A percentile compares a stretch with the other conserved stretches of the same genome.
Evolutionary conservation across 2,113 vertebrate genomes (phyloP).

Genomic region (Sterrhoptilus dennistouni): DNA sequence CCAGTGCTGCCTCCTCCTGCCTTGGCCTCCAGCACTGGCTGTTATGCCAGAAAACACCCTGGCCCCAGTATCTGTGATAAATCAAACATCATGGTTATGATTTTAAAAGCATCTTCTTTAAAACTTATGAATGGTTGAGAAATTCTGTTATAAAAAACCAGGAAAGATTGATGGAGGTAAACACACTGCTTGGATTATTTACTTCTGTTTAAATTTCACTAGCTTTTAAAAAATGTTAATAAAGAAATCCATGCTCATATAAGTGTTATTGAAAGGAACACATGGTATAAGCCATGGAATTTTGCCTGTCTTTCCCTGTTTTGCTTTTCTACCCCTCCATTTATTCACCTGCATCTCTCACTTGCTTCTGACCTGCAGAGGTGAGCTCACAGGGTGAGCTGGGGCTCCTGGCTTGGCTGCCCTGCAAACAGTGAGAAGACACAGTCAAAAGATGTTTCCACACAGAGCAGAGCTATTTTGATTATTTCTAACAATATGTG

Average conservation of each 20-base stretch:
- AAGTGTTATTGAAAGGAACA: neutral
- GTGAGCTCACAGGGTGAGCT: neutral
- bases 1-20: neutral
- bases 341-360: neutral
- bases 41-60: neutral
- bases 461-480: neutral
- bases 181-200: neutral
- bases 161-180: neutral
- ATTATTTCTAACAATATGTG: neutral
- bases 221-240: neutral
- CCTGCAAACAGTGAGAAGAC: neutral
- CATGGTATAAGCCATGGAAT: neutral
- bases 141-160: neutral
- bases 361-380: neutral
- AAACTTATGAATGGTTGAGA: neutral
- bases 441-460: neutral
- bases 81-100: neutral
- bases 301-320: neutral
- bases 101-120: neutral
- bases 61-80: neutral
- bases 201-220: neutral
- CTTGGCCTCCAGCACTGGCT: neutral
- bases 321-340: neutral
- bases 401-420: neutral
- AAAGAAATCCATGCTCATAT: neutral